Base-by-base conservation (phyloP, 2,113 vertebrate genomes). In the Thinocorus orbignyianus region DNA sequence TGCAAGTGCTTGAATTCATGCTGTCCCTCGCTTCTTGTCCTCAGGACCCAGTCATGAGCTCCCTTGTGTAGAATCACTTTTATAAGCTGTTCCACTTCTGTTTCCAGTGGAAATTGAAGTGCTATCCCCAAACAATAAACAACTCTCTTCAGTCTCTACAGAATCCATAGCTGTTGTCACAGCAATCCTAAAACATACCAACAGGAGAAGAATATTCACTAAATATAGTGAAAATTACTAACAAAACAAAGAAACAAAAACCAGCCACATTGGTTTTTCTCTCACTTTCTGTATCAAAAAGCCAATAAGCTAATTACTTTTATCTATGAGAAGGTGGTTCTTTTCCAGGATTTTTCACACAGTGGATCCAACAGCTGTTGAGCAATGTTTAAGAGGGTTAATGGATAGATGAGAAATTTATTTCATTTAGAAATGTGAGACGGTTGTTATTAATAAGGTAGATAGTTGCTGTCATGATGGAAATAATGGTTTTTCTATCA, bases 221-320 rank as follows among this genome's bases (percentile, higher is more conserved):
- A 82, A 88, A 76, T 33, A 0, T 0, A 57, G 24, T 25, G 30
- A 60, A 7, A 42, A 23, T 66, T 54, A 49, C 7, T 42, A 89
- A 78, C 1, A 62, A 25, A 66, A 68, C 5, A 54, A 55, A 71
- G 41, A 70, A 62, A 55, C 2, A 74, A 28, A 84, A 62, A 13
- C 2, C 10, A 44, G 2, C 10, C 6, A 31, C 15, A 26, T 5
- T 6, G 5, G 1, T 3, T 61, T 73, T 72, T 55, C 15, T 55
- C 25, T 79, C 11, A 9, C 1, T 74, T 91, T 81, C 41, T 64
- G 3, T 30, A 33, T 35, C 10, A 77, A 92, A 77, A 31, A 70
- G 1, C 3, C 31, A 62, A 7, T 9, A 20, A 70, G 4, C 1
- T 78, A 64, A 70, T 17, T 17, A 39, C 0, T 70, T 41, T 84